Base-by-base conservation (phyloP, 2,888 invertebrate species). In the Azorinus chamasolen region DNA sequence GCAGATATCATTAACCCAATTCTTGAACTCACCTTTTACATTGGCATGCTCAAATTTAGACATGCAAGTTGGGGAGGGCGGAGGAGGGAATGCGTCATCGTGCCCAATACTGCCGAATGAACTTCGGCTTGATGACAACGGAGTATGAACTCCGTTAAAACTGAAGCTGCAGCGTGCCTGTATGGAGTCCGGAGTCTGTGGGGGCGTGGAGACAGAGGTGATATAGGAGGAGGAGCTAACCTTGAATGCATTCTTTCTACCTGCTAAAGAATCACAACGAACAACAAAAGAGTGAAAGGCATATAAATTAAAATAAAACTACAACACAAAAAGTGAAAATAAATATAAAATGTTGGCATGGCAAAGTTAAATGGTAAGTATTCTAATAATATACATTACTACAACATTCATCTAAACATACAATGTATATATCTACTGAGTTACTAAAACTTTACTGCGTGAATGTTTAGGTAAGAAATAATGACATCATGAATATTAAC, bases 1-100 rank as follows among this genome's bases (percentile, higher is more conserved):
- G 32, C 4, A 32, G 32, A 32, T 20, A 45, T 18, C 14, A 45
- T 20, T 5, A 4, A 45, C 45, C 45, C 45, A 8, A 5, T 18
- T 5, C n/a, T n/a, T n/a, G n/a, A 16, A 45, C 45, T 45, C 20
- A 45, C 45, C 45, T 45, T n/a, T 4, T 45, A 8, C 6, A 5
- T 20, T 45, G 45, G 32, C 68, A 74, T 80, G 79, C 62, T 78
- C 43, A 22, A 70, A 80, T 54, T 81, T 84, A 37, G 78, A 64
- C 66, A 78, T 68, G 63, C 77, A 78, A 43, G 87, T 78, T 43
- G 87, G 85, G 37, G 88, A 84, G 32, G 90, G 88, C 8, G 90
- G 89, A 18, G 89, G 87, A 8, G 90, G 90, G 77, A 89, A 90
- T 58, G 83, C 69, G 37, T 87, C 86, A 57, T 90, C 90, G 25